These are phyloP conservation scores for Patella depressa DNA, from an alignment of 2,888 invertebrate species.

Conservation along the genomic window DNA sequence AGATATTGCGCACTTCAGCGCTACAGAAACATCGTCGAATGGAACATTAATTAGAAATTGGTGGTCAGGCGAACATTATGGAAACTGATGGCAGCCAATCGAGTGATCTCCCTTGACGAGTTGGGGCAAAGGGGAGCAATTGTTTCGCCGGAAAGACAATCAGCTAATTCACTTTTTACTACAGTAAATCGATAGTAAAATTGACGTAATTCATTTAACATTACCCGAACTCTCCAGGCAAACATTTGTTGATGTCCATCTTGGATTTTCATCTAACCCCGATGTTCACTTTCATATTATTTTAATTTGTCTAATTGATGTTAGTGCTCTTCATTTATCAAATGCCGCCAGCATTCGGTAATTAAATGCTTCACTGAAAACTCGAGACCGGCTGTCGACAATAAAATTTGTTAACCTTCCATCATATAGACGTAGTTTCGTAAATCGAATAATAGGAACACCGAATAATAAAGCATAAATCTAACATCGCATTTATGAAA, in stretches of 20 bases:
- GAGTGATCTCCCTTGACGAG: constrained; percentile 17
- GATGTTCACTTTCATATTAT: constrained; percentile 24
- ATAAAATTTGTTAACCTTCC: background rate
- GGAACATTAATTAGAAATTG: constrained; percentile 15
- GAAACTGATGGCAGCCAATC: background rate
- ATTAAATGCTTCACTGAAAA: constrained; percentile 5
- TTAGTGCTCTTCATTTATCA: background rate
- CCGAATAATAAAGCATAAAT: no score
- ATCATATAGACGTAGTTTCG: no score
- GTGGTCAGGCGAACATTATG: constrained; percentile 10
- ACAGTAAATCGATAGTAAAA: constrained; percentile 22
- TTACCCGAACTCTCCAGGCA: constrained; percentile 17
- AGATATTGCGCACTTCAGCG: constrained; percentile 3
- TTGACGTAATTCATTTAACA: constrained; percentile 30
- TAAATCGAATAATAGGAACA: no score
- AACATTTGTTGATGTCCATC: constrained; percentile 31
- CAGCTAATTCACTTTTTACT: constrained; percentile 30
- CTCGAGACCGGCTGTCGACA: constrained; percentile 14
- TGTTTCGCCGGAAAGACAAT: constrained; percentile 25
- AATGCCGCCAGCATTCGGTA: background rate
- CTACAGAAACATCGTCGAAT: constrained; percentile 10
- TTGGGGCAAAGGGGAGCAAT: constrained; percentile 22
- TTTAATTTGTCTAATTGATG: constrained; percentile 26
- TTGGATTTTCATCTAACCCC: constrained; percentile 19
- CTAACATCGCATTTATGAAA: no score